Conservation (phyloP, 2,113 vertebrate genomes). For the Bufo bufo region DNA sequence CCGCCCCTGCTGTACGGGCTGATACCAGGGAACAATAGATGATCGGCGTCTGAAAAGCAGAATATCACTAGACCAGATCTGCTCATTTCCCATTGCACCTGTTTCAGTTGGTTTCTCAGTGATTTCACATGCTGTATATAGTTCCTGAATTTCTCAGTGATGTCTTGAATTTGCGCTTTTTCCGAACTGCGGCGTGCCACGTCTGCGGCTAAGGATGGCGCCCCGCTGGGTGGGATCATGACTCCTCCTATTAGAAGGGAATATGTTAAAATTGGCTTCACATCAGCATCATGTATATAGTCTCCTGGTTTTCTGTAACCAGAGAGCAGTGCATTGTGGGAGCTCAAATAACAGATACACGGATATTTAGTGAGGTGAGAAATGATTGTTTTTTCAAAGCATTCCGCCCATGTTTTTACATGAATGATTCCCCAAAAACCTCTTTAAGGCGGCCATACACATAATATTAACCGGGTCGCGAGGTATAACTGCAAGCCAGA, state of each 20-base stretch:
- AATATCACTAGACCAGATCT: no score
- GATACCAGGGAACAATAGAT: no score
- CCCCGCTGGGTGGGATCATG: neutral
- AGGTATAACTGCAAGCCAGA: no score
- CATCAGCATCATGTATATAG: neutral
- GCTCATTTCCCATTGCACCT: neutral
- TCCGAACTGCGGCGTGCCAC: neutral
- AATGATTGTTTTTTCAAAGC: no score
- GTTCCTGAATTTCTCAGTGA: conserved; percentile 48
- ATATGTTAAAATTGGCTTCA: neutral
- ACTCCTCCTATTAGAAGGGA: neutral
- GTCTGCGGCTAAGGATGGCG: neutral
- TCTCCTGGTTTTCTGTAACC: neutral
- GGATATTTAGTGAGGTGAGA: no score
- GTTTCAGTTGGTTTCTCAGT: conserved; percentile 35
- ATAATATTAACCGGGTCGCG: no score
- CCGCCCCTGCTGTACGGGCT: no score
- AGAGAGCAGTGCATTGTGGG: neutral
- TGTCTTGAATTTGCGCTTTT: conserved; percentile 50
- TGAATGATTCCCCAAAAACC: no score
- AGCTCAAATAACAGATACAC: no score
- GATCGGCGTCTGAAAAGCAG: no score
- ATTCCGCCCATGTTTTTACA: no score
- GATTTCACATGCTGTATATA: conserved; percentile 46
- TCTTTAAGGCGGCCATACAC: no score